Conservation (phyloP, 64 coral and sea anemone species). For the Orbicella faveolata region DNA sequence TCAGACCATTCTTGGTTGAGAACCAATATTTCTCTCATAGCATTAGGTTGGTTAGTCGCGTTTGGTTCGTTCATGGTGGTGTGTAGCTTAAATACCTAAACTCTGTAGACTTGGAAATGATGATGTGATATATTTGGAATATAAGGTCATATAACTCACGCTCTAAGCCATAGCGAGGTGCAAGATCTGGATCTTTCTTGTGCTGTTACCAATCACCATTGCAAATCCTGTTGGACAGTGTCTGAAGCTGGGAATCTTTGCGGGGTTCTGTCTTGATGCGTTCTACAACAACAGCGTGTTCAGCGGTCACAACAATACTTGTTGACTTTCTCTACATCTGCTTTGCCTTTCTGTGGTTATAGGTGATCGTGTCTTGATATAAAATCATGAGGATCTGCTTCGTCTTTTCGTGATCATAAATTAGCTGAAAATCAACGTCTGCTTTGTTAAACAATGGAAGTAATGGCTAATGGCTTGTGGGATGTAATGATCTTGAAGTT, state of each 20-base stretch:
- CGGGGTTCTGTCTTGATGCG: constrained; percentile 29
- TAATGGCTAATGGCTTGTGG: constrained; percentile 34
- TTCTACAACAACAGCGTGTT: constrained; percentile 32
- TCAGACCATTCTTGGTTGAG: background rate
- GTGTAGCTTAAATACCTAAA: too few species aligned
- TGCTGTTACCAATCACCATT: constrained; percentile 14
- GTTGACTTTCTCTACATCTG: constrained; percentile 17
- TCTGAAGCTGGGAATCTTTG: constrained; percentile 42
- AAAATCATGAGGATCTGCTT: constrained; percentile 41
- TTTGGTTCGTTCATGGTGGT: background rate
- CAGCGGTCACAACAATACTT: constrained; percentile 10
- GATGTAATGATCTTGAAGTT: constrained; percentile 52
- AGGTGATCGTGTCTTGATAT: constrained; percentile 44
- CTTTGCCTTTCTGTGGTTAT: constrained; percentile 28
- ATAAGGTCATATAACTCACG: background rate
- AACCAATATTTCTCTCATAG: background rate
- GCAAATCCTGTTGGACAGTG: background rate
- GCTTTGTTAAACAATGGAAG: constrained; percentile 50
- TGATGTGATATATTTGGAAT: too few species aligned
- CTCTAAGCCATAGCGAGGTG: background rate
- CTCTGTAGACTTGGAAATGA: too few species aligned
- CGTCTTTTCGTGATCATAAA: constrained; percentile 49
- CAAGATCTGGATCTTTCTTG: constrained; percentile 1
- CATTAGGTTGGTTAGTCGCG: constrained; percentile 23
- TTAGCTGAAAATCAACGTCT: constrained; percentile 42